These are phyloP conservation scores for Didymodactylos carnosus DNA, from an alignment of 2,888 invertebrate genomes.

Conservation along the genomic window DNA sequence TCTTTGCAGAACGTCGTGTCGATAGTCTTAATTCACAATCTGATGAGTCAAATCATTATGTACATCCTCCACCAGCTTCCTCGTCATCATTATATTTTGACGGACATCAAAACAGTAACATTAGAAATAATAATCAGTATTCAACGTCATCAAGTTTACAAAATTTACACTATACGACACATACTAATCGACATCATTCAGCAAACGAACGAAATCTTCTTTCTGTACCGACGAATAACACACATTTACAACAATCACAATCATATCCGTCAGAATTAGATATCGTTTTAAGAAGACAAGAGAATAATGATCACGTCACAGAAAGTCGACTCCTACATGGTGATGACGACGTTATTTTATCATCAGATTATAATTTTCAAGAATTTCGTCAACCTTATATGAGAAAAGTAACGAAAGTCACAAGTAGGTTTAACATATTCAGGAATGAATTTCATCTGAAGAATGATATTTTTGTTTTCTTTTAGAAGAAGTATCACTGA, in stretches of 20 bases:
- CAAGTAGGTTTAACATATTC: not conserved
- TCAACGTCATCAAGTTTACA: not conserved
- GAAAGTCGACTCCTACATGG: not conserved
- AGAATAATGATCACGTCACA: not conserved
- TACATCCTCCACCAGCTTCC: too few relatives aligned
- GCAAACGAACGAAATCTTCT: too few relatives aligned
- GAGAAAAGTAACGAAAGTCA: not conserved
- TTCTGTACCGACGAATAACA: not conserved
- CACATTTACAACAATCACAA: not conserved
- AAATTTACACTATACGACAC: not conserved
- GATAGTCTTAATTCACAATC: not conserved
- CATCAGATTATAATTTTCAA: not conserved
- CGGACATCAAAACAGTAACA: too few relatives aligned
- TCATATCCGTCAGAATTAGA: not conserved
- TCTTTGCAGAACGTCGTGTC: not conserved
- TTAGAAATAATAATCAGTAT: not conserved
- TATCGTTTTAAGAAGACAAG: not conserved
- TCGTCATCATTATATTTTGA: too few relatives aligned
- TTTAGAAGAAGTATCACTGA: not conserved
- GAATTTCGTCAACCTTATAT: not conserved
- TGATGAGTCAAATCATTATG: not conserved
- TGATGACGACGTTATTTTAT: not conserved
- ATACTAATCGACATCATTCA: not conserved
- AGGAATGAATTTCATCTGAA: not conserved
- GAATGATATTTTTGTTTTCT: not conserved